phyloP scores from a whole-genome alignment of 2,797 vertebrate species.

The Centropyge bicolor region DNA sequence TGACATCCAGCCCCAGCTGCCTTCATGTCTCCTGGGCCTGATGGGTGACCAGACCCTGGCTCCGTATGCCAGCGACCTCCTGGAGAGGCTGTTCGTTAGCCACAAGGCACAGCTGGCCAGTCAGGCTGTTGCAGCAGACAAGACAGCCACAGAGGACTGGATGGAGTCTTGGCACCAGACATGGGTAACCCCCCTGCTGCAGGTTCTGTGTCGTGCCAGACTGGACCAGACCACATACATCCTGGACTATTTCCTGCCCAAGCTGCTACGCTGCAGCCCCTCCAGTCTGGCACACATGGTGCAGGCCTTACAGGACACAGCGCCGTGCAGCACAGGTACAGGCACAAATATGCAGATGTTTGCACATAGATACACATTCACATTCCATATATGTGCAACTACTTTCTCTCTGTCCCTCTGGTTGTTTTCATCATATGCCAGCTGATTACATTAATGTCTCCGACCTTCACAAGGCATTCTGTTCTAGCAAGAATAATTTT shows the following conservation, averaged over 20 bases:
- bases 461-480: neutral
- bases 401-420: neutral
- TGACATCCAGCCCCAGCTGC: slow-evolving; percentile 86
- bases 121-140: slow-evolving; percentile 33
- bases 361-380: neutral
- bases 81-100: slow-evolving; percentile 94
- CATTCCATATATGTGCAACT: neutral
- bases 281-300: slow-evolving; percentile 93
- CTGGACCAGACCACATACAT: slow-evolving; percentile 92
- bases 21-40: slow-evolving; percentile 87
- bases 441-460: neutral
- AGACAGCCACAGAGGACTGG: slow-evolving; percentile 73
- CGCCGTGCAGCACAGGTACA: slow-evolving; percentile 69
- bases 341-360: neutral
- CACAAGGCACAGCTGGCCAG: slow-evolving; percentile 88
- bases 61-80: slow-evolving; percentile 92
- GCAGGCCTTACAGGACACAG: slow-evolving; percentile 86
- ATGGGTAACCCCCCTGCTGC: slow-evolving; percentile 93
- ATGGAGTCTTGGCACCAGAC: slow-evolving; percentile 90
- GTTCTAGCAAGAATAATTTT: neutral
- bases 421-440: neutral
- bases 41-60: slow-evolving; percentile 95
- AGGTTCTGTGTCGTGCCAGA: slow-evolving; percentile 89
- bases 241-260: slow-evolving; percentile 95
- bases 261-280: slow-evolving; percentile 91